A percentile compares a stretch with the other conserved stretches of the same genome.
phyloP scores from a whole-genome alignment of 1,140 invertebrate genomes.

The Anthonomus grandis region DNA sequence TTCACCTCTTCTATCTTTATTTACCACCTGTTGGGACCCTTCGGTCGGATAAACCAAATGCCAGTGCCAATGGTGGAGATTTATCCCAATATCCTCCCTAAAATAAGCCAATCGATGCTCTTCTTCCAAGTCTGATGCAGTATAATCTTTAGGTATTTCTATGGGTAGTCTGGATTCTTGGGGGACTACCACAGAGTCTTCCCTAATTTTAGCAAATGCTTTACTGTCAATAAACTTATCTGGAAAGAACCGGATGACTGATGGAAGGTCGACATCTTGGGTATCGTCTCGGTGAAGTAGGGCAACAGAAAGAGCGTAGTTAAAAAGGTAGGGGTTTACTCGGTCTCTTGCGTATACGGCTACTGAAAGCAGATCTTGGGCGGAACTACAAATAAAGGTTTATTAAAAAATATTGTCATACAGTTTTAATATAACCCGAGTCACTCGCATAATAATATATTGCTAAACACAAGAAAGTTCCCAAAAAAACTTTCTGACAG shows the following conservation, averaged over 20 bases:
- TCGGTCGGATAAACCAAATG: conserved; percentile 75
- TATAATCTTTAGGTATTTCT: conserved; percentile 62
- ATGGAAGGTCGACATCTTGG: conserved; percentile 65
- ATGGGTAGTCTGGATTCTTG: conserved; percentile 47
- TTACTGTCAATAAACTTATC: conserved; percentile 74
- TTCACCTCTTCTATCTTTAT: conserved; percentile 69
- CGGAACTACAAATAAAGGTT: conserved; percentile 65
- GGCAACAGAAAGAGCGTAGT: conserved; percentile 72
- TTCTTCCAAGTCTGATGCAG: conserved; percentile 61
- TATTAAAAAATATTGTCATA: conserved; percentile 26
- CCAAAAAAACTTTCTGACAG: too few species aligned
- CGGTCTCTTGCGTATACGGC: conserved; percentile 69
- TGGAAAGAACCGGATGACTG: conserved; percentile 70
- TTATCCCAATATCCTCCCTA: conserved; percentile 63
- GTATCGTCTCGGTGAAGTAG: conserved; percentile 72
- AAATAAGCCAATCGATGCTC: conserved; percentile 66
- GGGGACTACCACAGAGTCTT: conserved; percentile 63
- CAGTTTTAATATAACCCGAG: too few species aligned
- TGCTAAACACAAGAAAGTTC: too few species aligned
- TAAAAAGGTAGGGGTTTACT: conserved; percentile 73
- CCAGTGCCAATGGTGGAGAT: conserved; percentile 83
- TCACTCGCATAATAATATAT: too few species aligned
- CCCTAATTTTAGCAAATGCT: conserved; percentile 64
- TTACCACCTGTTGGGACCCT: conserved; percentile 56
- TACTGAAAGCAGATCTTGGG: conserved; percentile 68